Evolutionary conservation across 2,113 vertebrate genomes (phyloP).

Genomic region (Dunckerocampus dactyliophorus): DNA sequence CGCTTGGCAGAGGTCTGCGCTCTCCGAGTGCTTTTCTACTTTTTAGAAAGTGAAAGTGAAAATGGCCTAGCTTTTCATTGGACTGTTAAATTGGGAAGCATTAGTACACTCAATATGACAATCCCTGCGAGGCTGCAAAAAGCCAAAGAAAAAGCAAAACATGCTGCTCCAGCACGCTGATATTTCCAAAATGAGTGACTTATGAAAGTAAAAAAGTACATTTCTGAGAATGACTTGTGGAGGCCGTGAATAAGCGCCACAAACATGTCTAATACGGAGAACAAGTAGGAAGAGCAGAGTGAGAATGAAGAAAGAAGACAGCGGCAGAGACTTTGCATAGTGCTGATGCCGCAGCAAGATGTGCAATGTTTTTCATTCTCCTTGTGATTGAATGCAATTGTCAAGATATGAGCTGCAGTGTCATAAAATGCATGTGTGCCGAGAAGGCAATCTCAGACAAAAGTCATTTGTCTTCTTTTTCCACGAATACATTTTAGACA

Average conservation of each 20-base stretch:
- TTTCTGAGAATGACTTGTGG: conserved; percentile 19
- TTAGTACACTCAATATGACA: too few relatives aligned
- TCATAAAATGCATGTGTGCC: conserved; percentile 43
- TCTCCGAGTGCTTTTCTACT: too few relatives aligned
- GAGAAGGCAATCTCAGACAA: conserved; percentile 24
- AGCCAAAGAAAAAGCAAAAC: not conserved
- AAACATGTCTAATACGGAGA: conserved; percentile 6
- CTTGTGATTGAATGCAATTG: conserved; percentile 45
- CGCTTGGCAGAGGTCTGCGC: too few relatives aligned
- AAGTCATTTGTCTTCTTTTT: conserved; percentile 5
- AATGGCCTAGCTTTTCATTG: too few relatives aligned
- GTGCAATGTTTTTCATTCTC: conserved; percentile 31
- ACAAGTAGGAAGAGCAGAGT: conserved; percentile 4
- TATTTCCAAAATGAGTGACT: too few relatives aligned
- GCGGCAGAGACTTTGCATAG: conserved; percentile 29
- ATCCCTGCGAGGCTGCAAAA: not conserved
- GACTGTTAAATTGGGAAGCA: too few relatives aligned
- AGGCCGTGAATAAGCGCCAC: conserved; percentile 5
- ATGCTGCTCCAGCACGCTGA: too few relatives aligned
- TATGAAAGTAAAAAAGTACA: not conserved
- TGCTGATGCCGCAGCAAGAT: conserved; percentile 45
- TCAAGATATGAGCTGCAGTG: conserved; percentile 27
- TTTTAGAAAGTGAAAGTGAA: too few relatives aligned
- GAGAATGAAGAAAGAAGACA: conserved; percentile 15
- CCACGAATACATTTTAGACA: not conserved